A percentile compares a stretch with the other conserved stretches of the same genome.
These are phyloP conservation scores for Psittacus erithacus DNA, from an alignment of 2,113 vertebrate species.

Conservation along the genomic window DNA sequence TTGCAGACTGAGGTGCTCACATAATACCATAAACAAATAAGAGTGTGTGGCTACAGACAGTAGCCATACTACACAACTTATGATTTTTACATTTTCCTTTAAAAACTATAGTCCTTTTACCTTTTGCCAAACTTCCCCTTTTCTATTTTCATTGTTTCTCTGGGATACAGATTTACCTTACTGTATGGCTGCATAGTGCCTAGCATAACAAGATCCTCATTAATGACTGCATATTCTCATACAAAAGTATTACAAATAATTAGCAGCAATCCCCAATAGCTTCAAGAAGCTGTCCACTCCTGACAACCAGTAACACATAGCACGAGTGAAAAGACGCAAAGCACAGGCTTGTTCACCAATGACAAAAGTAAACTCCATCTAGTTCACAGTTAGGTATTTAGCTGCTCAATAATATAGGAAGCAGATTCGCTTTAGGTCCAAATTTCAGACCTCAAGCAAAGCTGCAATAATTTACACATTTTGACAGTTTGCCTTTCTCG, in stretches of 20 bases:
- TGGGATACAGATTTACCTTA: not conserved
- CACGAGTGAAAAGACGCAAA: not conserved
- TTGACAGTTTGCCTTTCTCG: not conserved
- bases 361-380: not conserved
- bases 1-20: not conserved
- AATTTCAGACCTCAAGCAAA: not conserved
- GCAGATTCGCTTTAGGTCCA: not conserved
- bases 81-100: not conserved
- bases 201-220: not conserved
- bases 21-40: not conserved
- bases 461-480: not conserved
- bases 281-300: not conserved
- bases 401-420: not conserved
- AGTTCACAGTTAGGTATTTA: not conserved
- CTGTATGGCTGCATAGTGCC: not conserved
- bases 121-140: not conserved
- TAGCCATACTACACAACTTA: accelerated
- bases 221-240: not conserved
- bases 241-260: not conserved
- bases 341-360: not conserved
- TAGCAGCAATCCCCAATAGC: not conserved
- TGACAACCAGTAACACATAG: not conserved
- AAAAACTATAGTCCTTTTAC: not conserved
- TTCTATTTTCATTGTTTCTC: not conserved
- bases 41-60: no score